These are phyloP conservation scores for Hemibagrus guttatus DNA, from an alignment of 2,797 vertebrate species.

Conservation along the genomic window DNA sequence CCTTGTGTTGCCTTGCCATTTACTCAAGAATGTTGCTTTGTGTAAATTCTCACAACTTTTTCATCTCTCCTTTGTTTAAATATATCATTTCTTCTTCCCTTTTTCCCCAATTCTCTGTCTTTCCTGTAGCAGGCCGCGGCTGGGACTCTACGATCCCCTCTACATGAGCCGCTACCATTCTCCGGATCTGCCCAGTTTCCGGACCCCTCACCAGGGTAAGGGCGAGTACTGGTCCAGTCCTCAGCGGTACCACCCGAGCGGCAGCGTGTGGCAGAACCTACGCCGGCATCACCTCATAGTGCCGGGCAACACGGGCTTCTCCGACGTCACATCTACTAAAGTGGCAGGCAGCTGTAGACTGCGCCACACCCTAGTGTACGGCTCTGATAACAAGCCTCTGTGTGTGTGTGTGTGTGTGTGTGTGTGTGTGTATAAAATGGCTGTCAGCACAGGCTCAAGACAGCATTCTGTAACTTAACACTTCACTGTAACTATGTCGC, in stretches of 20 bases:
- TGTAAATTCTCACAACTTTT: too few species aligned
- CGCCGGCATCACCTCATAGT: background rate
- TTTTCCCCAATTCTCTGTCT: too few species aligned
- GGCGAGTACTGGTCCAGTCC: conserved; percentile 65
- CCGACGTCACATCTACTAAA: conserved; percentile 58
- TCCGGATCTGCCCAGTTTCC: background rate
- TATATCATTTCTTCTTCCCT: background rate
- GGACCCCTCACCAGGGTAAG: conserved; percentile 62
- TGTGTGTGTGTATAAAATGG: background rate
- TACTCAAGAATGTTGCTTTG: background rate
- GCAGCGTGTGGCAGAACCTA: background rate
- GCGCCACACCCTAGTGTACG: conserved; percentile 60
- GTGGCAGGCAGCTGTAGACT: conserved; percentile 58
- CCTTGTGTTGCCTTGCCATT: background rate
- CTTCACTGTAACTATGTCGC: background rate
- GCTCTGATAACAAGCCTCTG: conserved; percentile 26
- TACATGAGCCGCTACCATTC: background rate
- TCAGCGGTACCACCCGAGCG: conserved; percentile 47
- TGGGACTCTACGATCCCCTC: conserved; percentile 8
- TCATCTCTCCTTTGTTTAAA: background rate
- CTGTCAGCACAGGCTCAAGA: conserved; percentile 55
- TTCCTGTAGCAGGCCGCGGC: background rate
- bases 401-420: background rate
- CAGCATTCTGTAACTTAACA: conserved; percentile 45
- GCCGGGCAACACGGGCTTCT: conserved; percentile 64